These are phyloP conservation scores for Silurus aristotelis DNA, from an alignment of 2,797 vertebrate species.

Conservation along the genomic window DNA sequence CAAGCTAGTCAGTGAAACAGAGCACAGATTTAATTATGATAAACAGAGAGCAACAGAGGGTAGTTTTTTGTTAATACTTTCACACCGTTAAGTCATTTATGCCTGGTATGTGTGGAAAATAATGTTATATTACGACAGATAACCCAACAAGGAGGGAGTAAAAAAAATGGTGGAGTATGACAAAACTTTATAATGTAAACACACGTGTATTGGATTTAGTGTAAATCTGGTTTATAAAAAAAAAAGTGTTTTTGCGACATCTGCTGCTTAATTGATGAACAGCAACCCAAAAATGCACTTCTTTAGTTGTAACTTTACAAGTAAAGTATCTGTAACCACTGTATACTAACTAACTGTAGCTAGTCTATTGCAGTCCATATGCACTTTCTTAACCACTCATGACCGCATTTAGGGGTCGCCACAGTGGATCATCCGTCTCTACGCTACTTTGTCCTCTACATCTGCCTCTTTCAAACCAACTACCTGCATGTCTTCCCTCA, in stretches of 20 bases:
- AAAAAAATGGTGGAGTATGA: neutral
- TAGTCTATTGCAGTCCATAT: neutral
- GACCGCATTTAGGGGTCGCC: neutral
- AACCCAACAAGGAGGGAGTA: neutral
- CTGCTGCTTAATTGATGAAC: conserved; percentile 27
- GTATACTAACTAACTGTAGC: neutral
- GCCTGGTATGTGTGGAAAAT: neutral
- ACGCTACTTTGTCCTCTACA: too few species aligned
- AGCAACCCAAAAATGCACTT: neutral
- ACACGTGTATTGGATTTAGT: too few species aligned
- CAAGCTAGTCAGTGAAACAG: neutral
- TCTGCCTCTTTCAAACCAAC: too few species aligned
- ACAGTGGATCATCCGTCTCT: too few species aligned
- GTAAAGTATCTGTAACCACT: neutral
- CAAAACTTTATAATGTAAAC: neutral
- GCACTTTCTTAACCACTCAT: neutral
- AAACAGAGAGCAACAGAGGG: neutral
- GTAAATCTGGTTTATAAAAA: too few species aligned
- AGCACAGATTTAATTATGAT: neutral
- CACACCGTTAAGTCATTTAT: neutral
- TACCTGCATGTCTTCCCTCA: too few species aligned
- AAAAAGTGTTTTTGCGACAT: conserved; percentile 35
- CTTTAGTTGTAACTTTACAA: neutral
- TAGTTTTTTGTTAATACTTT: neutral
- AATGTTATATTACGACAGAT: neutral